phyloP scores from a whole-genome alignment of 2,888 invertebrate genomes.

The Altica lythri region DNA sequence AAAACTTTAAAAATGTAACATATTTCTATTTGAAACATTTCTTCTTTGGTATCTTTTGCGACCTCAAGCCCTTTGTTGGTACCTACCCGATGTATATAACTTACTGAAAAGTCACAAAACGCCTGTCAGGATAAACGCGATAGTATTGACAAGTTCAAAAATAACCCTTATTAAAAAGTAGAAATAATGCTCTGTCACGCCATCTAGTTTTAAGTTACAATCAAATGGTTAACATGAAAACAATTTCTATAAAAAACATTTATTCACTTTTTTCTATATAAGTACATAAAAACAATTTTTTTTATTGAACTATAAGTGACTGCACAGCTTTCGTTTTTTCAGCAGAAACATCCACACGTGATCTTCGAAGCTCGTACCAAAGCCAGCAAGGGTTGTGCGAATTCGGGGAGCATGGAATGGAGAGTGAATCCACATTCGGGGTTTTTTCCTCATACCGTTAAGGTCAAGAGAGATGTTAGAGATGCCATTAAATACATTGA shows the following conservation, averaged over 20 bases:
- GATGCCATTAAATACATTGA: slow-evolving; percentile 94
- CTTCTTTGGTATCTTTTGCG: no score
- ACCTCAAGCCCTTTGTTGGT: no score
- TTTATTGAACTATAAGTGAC: slow-evolving; percentile 26
- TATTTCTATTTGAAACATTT: no score
- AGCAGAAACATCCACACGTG: slow-evolving; percentile 97
- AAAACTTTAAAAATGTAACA: no score
- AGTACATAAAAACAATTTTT: neutral
- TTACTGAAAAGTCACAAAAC: no score
- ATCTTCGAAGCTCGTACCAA: slow-evolving; percentile 94
- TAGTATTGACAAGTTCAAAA: no score
- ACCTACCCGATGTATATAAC: no score
- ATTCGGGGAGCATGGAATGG: slow-evolving; percentile 77
- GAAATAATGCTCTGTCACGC: no score
- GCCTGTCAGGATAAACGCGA: no score
- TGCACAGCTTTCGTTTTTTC: slow-evolving; percentile 61
- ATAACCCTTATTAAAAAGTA: no score
- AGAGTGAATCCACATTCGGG: slow-evolving; percentile 60
- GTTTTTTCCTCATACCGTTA: slow-evolving; percentile 52
- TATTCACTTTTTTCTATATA: neutral
- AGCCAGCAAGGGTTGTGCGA: slow-evolving; percentile 90
- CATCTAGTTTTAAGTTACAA: no score
- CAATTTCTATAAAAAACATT: neutral
- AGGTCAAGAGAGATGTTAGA: slow-evolving; percentile 73
- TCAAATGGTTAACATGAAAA: no score